A percentile compares a stretch with the other conserved stretches of the same genome.
These are phyloP conservation scores for Tragelaphus scriptus DNA, from an alignment of 2,113 vertebrate species.

Conservation along the genomic window DNA sequence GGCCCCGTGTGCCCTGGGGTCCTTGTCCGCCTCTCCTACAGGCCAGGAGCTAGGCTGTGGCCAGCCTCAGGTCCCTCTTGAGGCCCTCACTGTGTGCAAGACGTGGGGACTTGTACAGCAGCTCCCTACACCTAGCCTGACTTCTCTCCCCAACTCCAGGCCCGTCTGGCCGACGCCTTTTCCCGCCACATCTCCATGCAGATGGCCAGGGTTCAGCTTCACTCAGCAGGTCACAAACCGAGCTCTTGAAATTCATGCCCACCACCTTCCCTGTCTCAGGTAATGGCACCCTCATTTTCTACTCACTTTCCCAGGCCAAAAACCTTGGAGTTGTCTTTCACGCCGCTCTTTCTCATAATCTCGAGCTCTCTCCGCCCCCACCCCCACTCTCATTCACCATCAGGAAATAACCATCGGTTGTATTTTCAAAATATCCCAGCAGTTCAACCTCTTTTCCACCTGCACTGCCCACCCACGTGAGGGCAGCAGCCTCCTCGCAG, in stretches of 20 bases:
- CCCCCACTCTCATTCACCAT: neutral
- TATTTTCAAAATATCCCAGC: neutral
- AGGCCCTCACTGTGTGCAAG: neutral
- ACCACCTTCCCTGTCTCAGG: neutral
- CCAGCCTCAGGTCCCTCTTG: neutral
- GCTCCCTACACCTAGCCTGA: neutral
- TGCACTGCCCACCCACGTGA: neutral
- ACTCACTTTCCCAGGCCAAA: neutral
- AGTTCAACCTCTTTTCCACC: neutral
- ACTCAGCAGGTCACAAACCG: neutral
- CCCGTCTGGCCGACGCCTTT: rapidly evolving
- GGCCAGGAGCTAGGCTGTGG: neutral
- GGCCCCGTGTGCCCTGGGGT: rapidly evolving
- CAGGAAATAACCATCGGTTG: neutral
- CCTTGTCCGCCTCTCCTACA: neutral
- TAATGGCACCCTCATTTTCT: neutral
- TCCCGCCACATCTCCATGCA: neutral
- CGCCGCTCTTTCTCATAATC: neutral
- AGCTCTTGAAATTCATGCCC: neutral
- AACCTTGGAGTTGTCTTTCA: neutral
- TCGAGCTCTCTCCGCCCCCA: neutral
- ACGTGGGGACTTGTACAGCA: rapidly evolving
- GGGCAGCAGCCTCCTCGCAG: rapidly evolving
- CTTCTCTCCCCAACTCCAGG: neutral
- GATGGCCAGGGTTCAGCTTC: neutral